Evolutionary conservation across 2,113 vertebrate species (phyloP).

Genomic region (Thunnus maccoyii): DNA sequence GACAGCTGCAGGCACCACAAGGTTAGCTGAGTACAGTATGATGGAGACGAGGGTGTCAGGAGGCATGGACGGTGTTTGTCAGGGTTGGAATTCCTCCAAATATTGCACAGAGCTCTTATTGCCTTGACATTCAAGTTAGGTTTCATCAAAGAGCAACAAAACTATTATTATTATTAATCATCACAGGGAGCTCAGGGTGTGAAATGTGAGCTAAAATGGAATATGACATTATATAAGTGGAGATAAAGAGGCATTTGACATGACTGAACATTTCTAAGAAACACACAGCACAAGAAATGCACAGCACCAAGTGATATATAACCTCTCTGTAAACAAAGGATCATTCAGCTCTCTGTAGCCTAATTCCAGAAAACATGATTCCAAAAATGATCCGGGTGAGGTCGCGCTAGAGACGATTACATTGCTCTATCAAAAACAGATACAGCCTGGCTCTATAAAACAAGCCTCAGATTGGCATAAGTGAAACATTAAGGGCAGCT

Average conservation of each 20-base stretch:
- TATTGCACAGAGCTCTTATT: neutral
- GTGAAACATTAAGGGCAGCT: constrained; percentile 5
- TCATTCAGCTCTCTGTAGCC: constrained; percentile 74
- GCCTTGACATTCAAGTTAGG: neutral
- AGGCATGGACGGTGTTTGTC: constrained; percentile 15
- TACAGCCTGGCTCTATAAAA: constrained; percentile 20
- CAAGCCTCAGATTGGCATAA: constrained; percentile 16
- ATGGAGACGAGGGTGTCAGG: constrained; percentile 42
- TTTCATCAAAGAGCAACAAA: neutral
- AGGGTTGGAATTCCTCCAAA: constrained; percentile 19
- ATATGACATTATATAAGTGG: neutral
- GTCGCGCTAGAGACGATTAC: constrained; percentile 82
- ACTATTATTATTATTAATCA: neutral
- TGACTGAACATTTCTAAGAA: constrained; percentile 17
- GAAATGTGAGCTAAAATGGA: constrained; percentile 11
- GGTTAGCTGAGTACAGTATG: constrained; percentile 61
- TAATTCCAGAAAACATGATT: constrained; percentile 77
- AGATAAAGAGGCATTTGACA: constrained; percentile 25
- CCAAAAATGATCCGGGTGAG: constrained; percentile 81
- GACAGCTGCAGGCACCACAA: constrained; percentile 73
- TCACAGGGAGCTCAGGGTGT: neutral
- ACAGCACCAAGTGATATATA: constrained; percentile 47
- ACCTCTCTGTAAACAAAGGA: constrained; percentile 81
- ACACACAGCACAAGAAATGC: constrained; percentile 18
- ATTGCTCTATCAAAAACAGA: constrained; percentile 46